Evolutionary conservation across 2,113 vertebrate species (phyloP).

Genomic region (rat (Rattus norvegicus)): GRCr8 NC_086020.1:210855501-210856000

Average conservation of each 20-base stretch:
- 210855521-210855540: background rate
- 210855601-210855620: background rate
- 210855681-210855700: background rate
- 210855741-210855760: background rate
- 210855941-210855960: background rate
- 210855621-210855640: too few species aligned
- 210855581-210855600: background rate
- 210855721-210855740: background rate
- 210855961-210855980: background rate
- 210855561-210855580: background rate
- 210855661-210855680: background rate
- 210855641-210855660: background rate
- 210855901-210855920: background rate
- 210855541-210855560: background rate
- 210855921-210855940: background rate
- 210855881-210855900: background rate
- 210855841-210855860: background rate
- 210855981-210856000: slow-evolving; percentile 22
- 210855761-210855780: background rate
- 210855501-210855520: background rate
- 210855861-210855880: background rate
- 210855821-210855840: background rate
- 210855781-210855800: background rate
- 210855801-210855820: background rate
- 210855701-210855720: background rate